Conservation (phyloP, 2,888 invertebrate genomes). For the Protodeltote pygarga region DNA sequence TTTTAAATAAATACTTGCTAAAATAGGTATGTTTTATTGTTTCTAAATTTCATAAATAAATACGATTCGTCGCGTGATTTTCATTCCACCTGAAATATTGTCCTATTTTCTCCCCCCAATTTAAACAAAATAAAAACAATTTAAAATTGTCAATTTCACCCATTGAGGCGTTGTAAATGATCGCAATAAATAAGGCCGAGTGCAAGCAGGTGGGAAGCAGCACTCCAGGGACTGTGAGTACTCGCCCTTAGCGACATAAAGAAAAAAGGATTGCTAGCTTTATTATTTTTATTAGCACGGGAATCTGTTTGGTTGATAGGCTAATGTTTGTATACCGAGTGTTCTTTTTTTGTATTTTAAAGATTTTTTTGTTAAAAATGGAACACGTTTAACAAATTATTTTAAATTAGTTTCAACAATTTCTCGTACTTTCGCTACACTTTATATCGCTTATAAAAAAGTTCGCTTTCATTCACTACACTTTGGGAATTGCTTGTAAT, state of each 20-base stretch:
- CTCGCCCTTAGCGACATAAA: constrained; percentile 69
- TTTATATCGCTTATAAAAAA: no score
- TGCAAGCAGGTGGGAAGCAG: constrained; percentile 72
- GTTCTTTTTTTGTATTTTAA: constrained; percentile 21
- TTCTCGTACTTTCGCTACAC: no score
- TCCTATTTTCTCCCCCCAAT: constrained; percentile 28
- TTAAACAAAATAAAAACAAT: constrained; percentile 43
- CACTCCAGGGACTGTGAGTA: constrained; percentile 70
- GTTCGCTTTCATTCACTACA: no score
- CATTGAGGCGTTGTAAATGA: constrained; percentile 71
- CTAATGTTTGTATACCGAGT: constrained; percentile 53
- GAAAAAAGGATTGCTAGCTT: constrained; percentile 79
- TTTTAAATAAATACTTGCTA: no score
- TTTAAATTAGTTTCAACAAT: no score
- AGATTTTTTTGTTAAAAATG: background rate
- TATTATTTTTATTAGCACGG: constrained; percentile 80
- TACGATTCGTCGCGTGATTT: background rate
- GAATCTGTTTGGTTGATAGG: constrained; percentile 62
- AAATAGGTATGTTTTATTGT: background rate
- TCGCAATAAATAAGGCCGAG: constrained; percentile 72
- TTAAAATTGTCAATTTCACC: constrained; percentile 64
- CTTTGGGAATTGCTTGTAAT: no score
- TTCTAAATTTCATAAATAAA: background rate
- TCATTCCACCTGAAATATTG: constrained; percentile 19
- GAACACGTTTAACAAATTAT: no score